A percentile compares a stretch with the other conserved stretches of the same genome.
phyloP scores from a whole-genome alignment of 1,140 invertebrate species.

The Coptotermes formosanus region DNA sequence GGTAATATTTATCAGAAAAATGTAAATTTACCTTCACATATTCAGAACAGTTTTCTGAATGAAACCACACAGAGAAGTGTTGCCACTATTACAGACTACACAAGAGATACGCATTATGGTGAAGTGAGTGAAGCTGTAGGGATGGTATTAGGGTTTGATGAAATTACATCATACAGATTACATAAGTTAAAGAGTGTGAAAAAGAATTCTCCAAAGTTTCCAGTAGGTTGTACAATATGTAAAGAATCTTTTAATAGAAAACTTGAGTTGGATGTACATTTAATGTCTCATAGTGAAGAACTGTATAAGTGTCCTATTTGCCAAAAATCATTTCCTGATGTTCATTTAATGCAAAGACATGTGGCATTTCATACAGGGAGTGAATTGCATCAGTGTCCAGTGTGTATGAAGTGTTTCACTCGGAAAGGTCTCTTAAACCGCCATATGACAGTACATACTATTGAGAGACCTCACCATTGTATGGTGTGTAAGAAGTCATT shows the following conservation, averaged over 20 bases:
- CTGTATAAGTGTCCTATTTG: not conserved
- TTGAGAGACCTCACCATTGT: not conserved
- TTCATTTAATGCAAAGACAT: slow-evolving; percentile 10
- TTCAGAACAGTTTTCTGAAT: slow-evolving; percentile 1
- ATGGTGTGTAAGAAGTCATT: not conserved
- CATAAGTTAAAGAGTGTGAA: not conserved
- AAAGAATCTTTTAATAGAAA: not conserved
- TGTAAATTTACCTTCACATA: not conserved
- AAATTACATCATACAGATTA: slow-evolving; percentile 12
- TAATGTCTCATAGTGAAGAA: slow-evolving; percentile 12
- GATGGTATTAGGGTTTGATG: slow-evolving; percentile 6
- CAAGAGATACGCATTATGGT: not conserved
- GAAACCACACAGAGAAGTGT: not conserved
- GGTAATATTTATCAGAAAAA: not conserved
- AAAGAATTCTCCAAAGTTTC: not conserved
- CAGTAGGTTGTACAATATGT: not conserved
- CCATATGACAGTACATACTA: not conserved
- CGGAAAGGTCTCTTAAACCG: slow-evolving; percentile 14
- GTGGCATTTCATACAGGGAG: slow-evolving; percentile 9
- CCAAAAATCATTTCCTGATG: not conserved
- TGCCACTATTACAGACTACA: slow-evolving; percentile 9
- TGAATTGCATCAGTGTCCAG: slow-evolving; percentile 5
- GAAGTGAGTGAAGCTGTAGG: not conserved
- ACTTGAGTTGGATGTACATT: slow-evolving; percentile 4
- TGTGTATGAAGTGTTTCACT: slow-evolving; percentile 16